Percentiles rank a stretch among this genome's conserved stretches.
Evolutionary conservation across 1,140 invertebrate genomes (phyloP).

Genomic region (Drosophila dunni): DNA sequence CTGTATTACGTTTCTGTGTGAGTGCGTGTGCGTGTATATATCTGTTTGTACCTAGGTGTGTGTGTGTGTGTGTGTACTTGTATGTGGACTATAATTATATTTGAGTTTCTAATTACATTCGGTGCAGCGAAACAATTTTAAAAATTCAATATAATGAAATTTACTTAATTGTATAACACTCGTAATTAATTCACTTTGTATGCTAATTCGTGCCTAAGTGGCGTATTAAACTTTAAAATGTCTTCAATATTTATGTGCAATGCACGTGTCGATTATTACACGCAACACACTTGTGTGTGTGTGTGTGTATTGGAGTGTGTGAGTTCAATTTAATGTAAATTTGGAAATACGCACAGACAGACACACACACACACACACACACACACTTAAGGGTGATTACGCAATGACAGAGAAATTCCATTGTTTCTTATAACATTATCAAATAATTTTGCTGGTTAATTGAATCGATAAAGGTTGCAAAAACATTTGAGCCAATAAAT

Average conservation of each 20-base stretch:
- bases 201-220: conserved; percentile 82
- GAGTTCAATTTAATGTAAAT: conserved; percentile 71
- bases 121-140: conserved; percentile 70
- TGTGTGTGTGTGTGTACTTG: conserved; percentile 27
- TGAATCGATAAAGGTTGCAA: conserved; percentile 47
- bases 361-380: conserved; percentile 21
- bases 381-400: conserved; percentile 42
- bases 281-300: conserved; percentile 32
- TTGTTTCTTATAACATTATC: conserved; percentile 47
- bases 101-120: conserved; percentile 79
- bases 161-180: conserved; percentile 82
- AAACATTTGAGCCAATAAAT: conserved; percentile 47
- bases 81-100: conserved; percentile 69
- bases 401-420: conserved; percentile 37
- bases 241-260: conserved; percentile 78
- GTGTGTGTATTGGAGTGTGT: conserved; percentile 39
- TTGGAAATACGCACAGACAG: conserved; percentile 57
- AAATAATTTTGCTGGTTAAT: conserved; percentile 45
- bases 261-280: conserved; percentile 78
- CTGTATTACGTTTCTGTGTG: conserved; percentile 6
- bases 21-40: not conserved
- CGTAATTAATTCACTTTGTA: conserved; percentile 83
- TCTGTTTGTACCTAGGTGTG: conserved; percentile 2
- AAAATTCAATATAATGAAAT: conserved; percentile 83
- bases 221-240: conserved; percentile 82